phyloP scores from a whole-genome alignment of 23 tunicate genomes.

The Styela clava region DNA sequence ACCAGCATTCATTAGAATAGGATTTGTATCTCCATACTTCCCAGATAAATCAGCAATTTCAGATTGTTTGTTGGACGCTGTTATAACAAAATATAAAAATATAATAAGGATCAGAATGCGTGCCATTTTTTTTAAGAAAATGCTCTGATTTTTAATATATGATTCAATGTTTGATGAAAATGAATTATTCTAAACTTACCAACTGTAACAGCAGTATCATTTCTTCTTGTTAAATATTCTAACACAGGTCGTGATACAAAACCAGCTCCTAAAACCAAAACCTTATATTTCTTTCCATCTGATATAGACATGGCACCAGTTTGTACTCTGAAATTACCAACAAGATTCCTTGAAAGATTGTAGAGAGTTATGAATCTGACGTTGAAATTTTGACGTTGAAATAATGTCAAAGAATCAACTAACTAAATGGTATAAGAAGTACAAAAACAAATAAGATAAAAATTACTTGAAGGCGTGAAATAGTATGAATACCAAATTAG shows the following conservation, averaged over 20 bases:
- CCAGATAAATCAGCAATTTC: constrained; percentile 44
- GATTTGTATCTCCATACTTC: constrained; percentile 51
- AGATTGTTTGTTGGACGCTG: constrained; percentile 37
- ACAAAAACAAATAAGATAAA: no score
- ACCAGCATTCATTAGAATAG: constrained; percentile 59
- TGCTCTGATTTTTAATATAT: no score
- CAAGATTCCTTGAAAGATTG: no score
- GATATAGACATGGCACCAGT: constrained; percentile 85
- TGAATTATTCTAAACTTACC: no score
- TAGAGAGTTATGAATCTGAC: no score
- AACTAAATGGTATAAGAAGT: no score
- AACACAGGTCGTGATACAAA: constrained; percentile 82
- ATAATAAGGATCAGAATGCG: not conserved
- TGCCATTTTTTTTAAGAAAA: not conserved
- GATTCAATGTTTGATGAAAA: no score
- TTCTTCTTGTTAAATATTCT: constrained; percentile 77
- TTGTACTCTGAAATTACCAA: constrained; percentile 54
- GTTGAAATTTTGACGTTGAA: no score
- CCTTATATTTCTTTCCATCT: constrained; percentile 65
- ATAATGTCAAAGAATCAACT: no score
- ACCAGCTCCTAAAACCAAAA: constrained; percentile 90
- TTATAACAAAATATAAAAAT: not conserved
- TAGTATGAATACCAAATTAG: no score
- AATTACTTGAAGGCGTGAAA: no score
- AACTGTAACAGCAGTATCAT: constrained; percentile 93